Conservation (phyloP, 2,113 vertebrate species). For the Neodon shergylaensis region DNA sequence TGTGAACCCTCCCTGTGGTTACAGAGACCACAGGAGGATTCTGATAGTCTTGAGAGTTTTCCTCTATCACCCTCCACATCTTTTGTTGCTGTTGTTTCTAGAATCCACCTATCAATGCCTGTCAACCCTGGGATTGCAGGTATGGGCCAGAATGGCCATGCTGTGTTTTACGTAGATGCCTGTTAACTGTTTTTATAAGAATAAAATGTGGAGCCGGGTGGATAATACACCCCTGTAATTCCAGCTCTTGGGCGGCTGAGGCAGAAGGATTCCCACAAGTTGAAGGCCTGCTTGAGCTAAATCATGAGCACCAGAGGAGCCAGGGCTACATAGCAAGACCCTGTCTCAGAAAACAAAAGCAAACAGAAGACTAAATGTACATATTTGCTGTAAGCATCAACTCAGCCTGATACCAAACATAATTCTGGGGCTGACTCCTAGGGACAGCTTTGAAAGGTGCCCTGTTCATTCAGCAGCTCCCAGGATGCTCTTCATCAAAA, state of each 20-base stretch:
- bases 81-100: not conserved
- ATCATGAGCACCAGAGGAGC: not conserved
- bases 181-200: not conserved
- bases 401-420: not conserved
- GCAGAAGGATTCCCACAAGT: not conserved
- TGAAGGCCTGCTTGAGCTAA: not conserved
- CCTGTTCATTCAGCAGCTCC: fast-evolving
- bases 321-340: not conserved
- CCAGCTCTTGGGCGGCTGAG: not conserved
- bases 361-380: not conserved
- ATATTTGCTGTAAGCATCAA: not conserved
- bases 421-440: not conserved
- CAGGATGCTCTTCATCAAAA: not conserved
- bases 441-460: not conserved
- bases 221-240: not conserved
- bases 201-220: not conserved
- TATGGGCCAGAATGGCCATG: not conserved
- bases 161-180: not conserved
- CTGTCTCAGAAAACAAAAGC: not conserved
- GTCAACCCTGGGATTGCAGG: not conserved
- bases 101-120: not conserved
- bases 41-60: not conserved
- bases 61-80: not conserved
- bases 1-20: not conserved
- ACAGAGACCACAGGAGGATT: not conserved